Base-by-base conservation (phyloP, 2,113 vertebrate genomes). In the Trogon surrucura region DNA sequence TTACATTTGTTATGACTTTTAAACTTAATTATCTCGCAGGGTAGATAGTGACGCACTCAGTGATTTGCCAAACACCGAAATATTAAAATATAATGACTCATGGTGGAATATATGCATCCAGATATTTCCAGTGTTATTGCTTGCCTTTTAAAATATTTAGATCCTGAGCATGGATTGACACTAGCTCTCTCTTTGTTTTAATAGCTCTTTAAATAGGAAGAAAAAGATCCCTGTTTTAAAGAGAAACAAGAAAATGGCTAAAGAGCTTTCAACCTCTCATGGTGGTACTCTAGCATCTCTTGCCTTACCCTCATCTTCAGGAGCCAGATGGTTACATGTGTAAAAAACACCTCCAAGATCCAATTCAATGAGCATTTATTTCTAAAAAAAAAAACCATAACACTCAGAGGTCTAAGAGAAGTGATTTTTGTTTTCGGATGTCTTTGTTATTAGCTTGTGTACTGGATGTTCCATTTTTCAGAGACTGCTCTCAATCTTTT, bases 1-100 rank as follows among this genome's bases (percentile, higher is more conserved):
- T 95, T 95, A 93, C 90, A 88, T 95, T 96, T 92, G 61, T 95
- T 91, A 96, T 79, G 90, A 94, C 92, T 96, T 92, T 88, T 90
- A 94, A 96, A 96, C 82, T 91, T 96, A 92, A 96, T 96, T 96
- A 81, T 94, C 92, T 93, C 77, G 86, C 54, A 86, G 69, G 69
- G 77, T 96, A 84, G 79, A 78, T 85, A 74, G 79, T 64, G 86
- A 83, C 81, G 89, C 53, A 67, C 80, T 95, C 5, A 16, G 62
- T 94, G 77, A 88, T 91, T 94, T 93, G 80, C 80, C 92, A 95
- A 61, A 86, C 13, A 1, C 60, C 16, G 0, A 88, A 93, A 93
- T 94, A 96, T 91, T 94, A 94, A 95, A 91, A 88, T 94, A 91
- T 86, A 94, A 94, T 90, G 88, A 91, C 64, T 94, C 72, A 53